Base-by-base conservation (phyloP, 1,140 invertebrate genomes). In the Diorhabda carinulata region DNA sequence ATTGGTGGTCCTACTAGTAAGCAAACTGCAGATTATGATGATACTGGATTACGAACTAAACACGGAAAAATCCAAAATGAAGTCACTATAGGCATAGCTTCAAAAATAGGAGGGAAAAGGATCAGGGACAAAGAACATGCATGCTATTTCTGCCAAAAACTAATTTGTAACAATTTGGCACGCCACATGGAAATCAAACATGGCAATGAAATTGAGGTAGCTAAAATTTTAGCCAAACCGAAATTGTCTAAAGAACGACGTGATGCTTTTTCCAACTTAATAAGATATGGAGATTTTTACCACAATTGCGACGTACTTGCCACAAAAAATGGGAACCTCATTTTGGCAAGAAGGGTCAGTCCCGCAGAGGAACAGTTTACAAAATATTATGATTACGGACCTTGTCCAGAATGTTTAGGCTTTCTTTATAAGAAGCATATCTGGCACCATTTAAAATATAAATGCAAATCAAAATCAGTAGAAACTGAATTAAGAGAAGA, bases 321-420 rank as follows among this genome's bases (percentile, higher is more conserved):
- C 57, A 45, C 67, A 3, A 69, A 72, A 59, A 56, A 64, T 42
- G 63, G 52, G 41, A 64, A 61, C 52, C 44, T 59, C 8, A 57
- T 59, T 9, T 58, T 57, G 68, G 41, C 66, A 56, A 8, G 60
- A 4, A 66, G 69, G 47, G 61, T 56, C 10, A 41, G 42, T 8
- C 8, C 9, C 43, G 44, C 63, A 10, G 64, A 64, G 56, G 45
- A 58, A 64, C 25, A 67, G 6, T 57, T 61, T 10, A 4, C 59
- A 60, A 47, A 59, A 40, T 72, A 67, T 64, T 61, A 42, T 57
- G 52, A 70, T n/a, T 66, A 72, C 64, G 69, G 61, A 60, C 65
- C 45, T 45, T 60, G 59, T 61, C 43, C 66, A 43, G 59, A 59
- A 59, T 67, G 57, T 67, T 57, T 61, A 41, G 58, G 57, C 10